A percentile compares a stretch with the other conserved stretches of the same genome.
phyloP scores from a whole-genome alignment of 2,797 vertebrate species.

The Malurus splendens region DNA sequence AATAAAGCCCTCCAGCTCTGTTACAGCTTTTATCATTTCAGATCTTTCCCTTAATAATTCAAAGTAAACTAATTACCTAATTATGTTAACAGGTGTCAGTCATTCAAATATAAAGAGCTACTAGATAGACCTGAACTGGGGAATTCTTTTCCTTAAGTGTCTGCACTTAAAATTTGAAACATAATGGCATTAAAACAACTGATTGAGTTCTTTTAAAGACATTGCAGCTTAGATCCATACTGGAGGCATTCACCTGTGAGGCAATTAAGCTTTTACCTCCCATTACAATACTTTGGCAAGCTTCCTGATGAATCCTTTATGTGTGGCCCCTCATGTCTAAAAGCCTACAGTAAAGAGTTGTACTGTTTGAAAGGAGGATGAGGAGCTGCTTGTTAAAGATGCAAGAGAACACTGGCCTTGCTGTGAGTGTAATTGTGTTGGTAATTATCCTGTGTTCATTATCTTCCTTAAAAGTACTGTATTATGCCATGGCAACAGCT shows the following conservation, averaged over 20 bases:
- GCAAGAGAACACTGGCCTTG: not conserved
- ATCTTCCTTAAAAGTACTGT: not conserved
- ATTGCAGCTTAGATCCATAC: slow-evolving; percentile 17
- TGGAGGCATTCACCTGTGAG: slow-evolving; percentile 43
- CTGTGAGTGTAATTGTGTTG: not conserved
- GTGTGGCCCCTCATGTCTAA: not conserved
- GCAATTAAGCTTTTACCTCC: slow-evolving; percentile 37
- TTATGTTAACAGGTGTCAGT: slow-evolving; percentile 58
- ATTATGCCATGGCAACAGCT: not conserved
- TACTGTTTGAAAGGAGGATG: not conserved
- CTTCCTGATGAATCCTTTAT: slow-evolving; percentile 43
- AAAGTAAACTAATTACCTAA: slow-evolving; percentile 58
- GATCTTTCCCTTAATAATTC: slow-evolving; percentile 47
- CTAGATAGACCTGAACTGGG: slow-evolving; percentile 18
- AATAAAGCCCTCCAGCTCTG: slow-evolving; percentile 42
- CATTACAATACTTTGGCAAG: slow-evolving; percentile 49
- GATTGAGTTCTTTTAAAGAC: slow-evolving; percentile 34
- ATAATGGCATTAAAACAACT: slow-evolving; percentile 30
- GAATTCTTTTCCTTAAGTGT: slow-evolving; percentile 44
- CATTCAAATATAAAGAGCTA: slow-evolving; percentile 42
- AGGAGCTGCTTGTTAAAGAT: not conserved
- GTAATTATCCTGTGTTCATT: not conserved
- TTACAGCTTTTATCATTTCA: slow-evolving; percentile 30
- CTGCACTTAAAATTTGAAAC: slow-evolving; percentile 36
- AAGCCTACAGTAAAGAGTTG: not conserved